These are phyloP conservation scores for Picathartes gymnocephalus DNA, from an alignment of 2,113 vertebrate species.

Conservation along the genomic window DNA sequence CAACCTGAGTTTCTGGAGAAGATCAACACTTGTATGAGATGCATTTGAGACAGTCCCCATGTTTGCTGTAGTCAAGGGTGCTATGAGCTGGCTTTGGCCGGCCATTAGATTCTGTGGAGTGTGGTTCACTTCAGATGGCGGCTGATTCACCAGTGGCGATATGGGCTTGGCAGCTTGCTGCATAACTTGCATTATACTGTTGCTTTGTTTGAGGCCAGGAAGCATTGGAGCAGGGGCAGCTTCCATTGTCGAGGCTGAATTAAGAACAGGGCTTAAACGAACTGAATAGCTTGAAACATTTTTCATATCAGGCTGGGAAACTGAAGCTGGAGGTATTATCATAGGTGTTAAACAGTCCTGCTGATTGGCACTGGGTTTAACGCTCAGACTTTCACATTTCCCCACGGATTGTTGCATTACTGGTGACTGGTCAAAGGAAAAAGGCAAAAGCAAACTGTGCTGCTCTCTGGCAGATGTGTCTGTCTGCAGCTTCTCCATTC, in stretches of 20 bases:
- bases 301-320: constrained; percentile 72
- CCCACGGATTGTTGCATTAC: constrained; percentile 63
- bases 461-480: constrained; percentile 72
- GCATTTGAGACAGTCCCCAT: constrained; percentile 63
- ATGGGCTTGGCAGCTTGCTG: constrained; percentile 76
- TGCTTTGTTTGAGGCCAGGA: constrained; percentile 65
- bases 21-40: constrained; percentile 72
- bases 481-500: constrained; percentile 66
- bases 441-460: constrained; percentile 70
- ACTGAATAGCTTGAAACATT: constrained; percentile 69
- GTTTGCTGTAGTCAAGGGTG: constrained; percentile 56
- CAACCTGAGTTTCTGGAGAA: constrained; percentile 86
- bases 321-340: constrained; percentile 73
- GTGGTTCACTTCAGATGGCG: constrained; percentile 66
- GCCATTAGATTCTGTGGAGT: constrained; percentile 33
- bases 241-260: constrained; percentile 73
- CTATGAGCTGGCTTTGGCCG: constrained; percentile 61
- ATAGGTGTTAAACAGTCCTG: constrained; percentile 68
- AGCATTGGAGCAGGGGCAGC: constrained; percentile 63
- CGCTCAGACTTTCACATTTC: constrained; percentile 65
- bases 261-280: constrained; percentile 77
- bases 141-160: constrained; percentile 79
- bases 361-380: constrained; percentile 56
- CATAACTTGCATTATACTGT: constrained; percentile 67
- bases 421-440: constrained; percentile 77